These are phyloP conservation scores for Tenebrosternarchus preto DNA, from an alignment of 2,113 vertebrate genomes.

Conservation along the genomic window DNA sequence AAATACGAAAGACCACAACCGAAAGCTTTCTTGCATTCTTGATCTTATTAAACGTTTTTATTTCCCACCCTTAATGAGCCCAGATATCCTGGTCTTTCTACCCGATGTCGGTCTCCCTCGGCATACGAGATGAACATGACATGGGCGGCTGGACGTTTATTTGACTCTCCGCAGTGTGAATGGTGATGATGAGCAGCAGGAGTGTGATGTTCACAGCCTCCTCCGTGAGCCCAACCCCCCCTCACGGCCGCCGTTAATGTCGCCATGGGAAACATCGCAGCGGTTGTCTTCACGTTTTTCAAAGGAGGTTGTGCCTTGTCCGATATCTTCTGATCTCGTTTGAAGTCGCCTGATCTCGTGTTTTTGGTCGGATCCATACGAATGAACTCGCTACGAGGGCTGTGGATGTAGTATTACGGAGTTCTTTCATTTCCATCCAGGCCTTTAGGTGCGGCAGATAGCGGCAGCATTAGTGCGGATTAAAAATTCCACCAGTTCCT, in stretches of 20 bases:
- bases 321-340: no score
- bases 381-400: background rate
- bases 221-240: no score
- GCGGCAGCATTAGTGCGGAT: background rate
- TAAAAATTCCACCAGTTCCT: no score
- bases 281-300: background rate
- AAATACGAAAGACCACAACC: background rate
- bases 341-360: no score
- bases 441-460: background rate
- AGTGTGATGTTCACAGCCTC: background rate
- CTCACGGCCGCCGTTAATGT: background rate
- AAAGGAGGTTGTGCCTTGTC: background rate
- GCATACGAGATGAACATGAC: background rate
- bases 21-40: background rate
- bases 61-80: no score
- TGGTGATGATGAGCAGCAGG: conserved; percentile 33
- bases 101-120: background rate
- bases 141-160: background rate
- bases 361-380: background rate
- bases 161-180: background rate
- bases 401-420: background rate
- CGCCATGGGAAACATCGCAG: background rate
- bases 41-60: background rate
- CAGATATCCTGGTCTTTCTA: no score
- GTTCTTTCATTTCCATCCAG: background rate